Evolutionary conservation across 2,888 invertebrate genomes (phyloP).

Genomic region (Plagiodera versicolora): DNA sequence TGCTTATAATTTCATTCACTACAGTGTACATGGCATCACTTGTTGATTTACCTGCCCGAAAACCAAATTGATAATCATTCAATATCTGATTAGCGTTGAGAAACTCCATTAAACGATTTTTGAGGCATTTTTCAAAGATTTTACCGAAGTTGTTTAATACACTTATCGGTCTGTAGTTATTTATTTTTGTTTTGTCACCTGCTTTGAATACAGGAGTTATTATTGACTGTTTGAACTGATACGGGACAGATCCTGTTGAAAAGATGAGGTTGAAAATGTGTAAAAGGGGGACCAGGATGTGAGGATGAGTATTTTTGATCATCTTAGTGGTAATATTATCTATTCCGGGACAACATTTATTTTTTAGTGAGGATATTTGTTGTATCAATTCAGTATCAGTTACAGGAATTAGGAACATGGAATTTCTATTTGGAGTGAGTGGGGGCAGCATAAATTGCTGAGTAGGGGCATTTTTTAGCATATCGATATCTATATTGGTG

Average conservation of each 20-base stretch:
- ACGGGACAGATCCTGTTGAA: neutral
- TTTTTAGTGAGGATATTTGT: conserved; percentile 9
- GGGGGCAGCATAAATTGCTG: neutral
- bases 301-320: neutral
- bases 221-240: neutral
- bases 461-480: neutral
- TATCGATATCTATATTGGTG: neutral
- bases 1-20: neutral
- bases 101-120: neutral
- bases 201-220: neutral
- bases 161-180: neutral
- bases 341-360: neutral
- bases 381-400: conserved; percentile 6
- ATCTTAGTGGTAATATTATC: neutral
- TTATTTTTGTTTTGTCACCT: neutral
- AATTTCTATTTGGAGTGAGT: neutral
- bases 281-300: neutral
- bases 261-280: neutral
- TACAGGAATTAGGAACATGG: neutral
- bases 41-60: conserved; percentile 1
- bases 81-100: neutral
- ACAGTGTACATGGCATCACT: neutral
- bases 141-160: neutral
- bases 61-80: neutral
- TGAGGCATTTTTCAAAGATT: neutral